A percentile compares a stretch with the other conserved stretches of the same genome.
phyloP scores from a whole-genome alignment of 2,888 invertebrate species.

The Troilus luridus region DNA sequence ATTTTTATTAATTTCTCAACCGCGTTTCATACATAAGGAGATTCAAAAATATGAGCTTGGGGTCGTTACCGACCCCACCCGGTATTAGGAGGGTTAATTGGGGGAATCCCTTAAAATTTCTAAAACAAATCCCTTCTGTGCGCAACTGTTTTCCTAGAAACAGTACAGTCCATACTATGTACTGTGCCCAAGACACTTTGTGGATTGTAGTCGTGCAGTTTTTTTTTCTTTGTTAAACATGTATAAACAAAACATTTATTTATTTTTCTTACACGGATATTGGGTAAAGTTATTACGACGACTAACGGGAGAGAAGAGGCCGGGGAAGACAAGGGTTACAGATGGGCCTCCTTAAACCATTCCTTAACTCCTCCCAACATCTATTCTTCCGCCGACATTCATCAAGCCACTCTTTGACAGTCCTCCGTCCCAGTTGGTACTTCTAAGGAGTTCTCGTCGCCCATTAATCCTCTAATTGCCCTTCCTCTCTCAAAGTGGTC shows the following conservation, averaged over 20 bases:
- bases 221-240: too few relatives aligned
- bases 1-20: too few relatives aligned
- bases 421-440: conserved; percentile 46
- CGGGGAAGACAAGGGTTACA: conserved; percentile 6
- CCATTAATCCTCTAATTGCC: conserved; percentile 48
- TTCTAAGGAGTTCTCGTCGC: conserved; percentile 32
- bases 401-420: conserved; percentile 31
- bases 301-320: background rate
- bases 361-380: conserved; percentile 2
- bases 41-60: too few relatives aligned
- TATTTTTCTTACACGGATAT: background rate
- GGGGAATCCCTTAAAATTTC: too few relatives aligned
- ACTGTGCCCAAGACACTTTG: too few relatives aligned
- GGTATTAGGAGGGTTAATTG: too few relatives aligned
- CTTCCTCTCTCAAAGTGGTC: background rate
- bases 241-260: background rate
- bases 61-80: too few relatives aligned
- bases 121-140: too few relatives aligned
- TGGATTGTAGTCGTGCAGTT: too few relatives aligned
- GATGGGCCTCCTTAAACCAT: background rate
- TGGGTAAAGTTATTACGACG: background rate
- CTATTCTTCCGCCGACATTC: conserved; percentile 22
- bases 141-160: too few relatives aligned
- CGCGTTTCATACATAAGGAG: too few relatives aligned
- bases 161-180: too few relatives aligned